Percentiles rank a stretch among this genome's conserved stretches.
Evolutionary conservation across 2,113 vertebrate species (phyloP).

Genomic region (Microcebus lehilahytsara): DNA sequence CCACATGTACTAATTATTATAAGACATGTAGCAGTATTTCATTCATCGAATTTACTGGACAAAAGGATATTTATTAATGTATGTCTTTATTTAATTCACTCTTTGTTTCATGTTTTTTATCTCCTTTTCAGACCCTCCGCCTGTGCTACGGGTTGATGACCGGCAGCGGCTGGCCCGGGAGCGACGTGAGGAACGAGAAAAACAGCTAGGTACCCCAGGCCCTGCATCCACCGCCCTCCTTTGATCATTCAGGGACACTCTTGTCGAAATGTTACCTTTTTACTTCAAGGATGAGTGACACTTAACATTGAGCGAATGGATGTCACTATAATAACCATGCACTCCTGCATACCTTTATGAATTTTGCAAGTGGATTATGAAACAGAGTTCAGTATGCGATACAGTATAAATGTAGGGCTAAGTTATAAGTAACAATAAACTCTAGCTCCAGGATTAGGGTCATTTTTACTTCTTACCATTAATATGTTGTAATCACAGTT

Average conservation of each 20-base stretch:
- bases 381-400: background rate
- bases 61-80: background rate
- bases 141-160: conserved; percentile 93
- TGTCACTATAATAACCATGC: background rate
- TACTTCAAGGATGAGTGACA: background rate
- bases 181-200: conserved; percentile 92
- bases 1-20: background rate
- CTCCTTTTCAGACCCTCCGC: conserved; percentile 85
- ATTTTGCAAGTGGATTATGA: background rate
- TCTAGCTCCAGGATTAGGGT: background rate
- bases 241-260: background rate
- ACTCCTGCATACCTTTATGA: background rate
- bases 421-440: background rate
- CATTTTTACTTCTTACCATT: background rate
- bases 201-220: conserved; percentile 88
- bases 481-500: background rate
- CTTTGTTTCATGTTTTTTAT: background rate
- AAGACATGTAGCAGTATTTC: background rate
- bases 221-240: rapidly evolving
- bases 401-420: background rate
- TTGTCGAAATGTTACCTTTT: background rate
- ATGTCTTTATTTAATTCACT: background rate
- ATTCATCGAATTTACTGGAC: background rate
- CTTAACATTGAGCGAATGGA: background rate
- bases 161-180: conserved; percentile 93